Base-by-base conservation (phyloP, 2,888 invertebrate genomes). In the Erebia epiphron region DNA sequence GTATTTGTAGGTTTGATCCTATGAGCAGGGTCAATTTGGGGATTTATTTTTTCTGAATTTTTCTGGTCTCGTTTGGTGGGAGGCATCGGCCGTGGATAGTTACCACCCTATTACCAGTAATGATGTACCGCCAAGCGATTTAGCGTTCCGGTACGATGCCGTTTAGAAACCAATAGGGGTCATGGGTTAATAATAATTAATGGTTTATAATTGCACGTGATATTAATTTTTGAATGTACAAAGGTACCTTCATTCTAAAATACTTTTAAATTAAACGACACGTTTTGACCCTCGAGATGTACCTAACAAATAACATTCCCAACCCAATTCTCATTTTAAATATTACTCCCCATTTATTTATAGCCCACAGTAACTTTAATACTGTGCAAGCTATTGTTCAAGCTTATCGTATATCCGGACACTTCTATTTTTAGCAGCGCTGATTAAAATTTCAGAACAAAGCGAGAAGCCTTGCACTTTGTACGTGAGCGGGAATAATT, bases 381-480 rank as follows among this genome's bases (percentile, higher is more conserved):
- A 73, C 69, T 71, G 74, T 74, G 73, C n/a, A n/a, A n/a, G n/a
- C 70, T 67, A 58, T 72, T 75, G 72, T 75, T 66, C 71, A 67
- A 71, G 74, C 73, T 75, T 73, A 73, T 64, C 67, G 70, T 64
- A 68, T 75, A 74, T 72, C 67, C 68, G 71, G 61, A 72, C 66
- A 68, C 68, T 73, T 72, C 72, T 75, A 74, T 73, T 70, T 78
- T 73, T 75, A 75, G 77, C 73, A 68, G 75, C 70, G 77, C 80
- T 88, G 88, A 91, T 92, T 92, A 92, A 90, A 91, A 91, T 87
- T 89, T 88, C 86, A 86, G 83, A 82, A 87, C 88, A 88, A 90
- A 87, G 85, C 84, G 78, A 73, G 85, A 85, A 88, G 86, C 86
- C 79, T 79, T 84, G 84, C 84, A 79, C 82, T 82, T 80, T 77